These are phyloP conservation scores for Drosophila percnosoma DNA, from an alignment of 2,888 invertebrate genomes.

Conservation along the genomic window DNA sequence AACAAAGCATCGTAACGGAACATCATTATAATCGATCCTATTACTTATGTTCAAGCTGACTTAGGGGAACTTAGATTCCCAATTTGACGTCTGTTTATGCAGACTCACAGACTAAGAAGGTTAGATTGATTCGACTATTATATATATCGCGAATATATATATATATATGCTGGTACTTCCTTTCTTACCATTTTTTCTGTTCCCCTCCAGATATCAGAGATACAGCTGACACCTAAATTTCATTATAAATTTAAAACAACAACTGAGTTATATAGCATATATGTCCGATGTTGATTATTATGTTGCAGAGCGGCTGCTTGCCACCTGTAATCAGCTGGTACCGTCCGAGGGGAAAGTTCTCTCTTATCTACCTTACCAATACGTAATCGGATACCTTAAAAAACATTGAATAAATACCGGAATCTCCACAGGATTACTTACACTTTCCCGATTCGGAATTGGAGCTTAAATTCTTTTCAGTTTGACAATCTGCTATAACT, in stretches of 20 bases:
- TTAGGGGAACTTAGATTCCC: not conserved
- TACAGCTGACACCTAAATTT: not conserved
- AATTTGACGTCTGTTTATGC: too few relatives aligned
- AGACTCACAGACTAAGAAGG: not conserved
- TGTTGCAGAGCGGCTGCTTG: not conserved
- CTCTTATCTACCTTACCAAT: too few relatives aligned
- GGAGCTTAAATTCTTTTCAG: too few relatives aligned
- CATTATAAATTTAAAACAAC: not conserved
- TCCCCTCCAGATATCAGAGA: not conserved
- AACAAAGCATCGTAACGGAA: not conserved
- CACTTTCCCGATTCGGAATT: too few relatives aligned
- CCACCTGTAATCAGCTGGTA: too few relatives aligned
- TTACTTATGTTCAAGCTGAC: not conserved
- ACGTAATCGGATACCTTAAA: too few relatives aligned
- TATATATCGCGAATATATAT: not conserved
- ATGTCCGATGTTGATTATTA: not conserved
- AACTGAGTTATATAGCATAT: not conserved
- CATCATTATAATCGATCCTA: not conserved
- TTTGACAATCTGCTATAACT: too few relatives aligned
- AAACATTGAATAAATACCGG: too few relatives aligned
- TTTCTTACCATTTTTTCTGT: not conserved
- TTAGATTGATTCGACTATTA: not conserved
- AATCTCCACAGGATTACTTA: too few relatives aligned
- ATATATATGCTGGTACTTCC: not conserved
- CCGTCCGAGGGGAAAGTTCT: not conserved